phyloP scores from a whole-genome alignment of 2,797 vertebrate genomes.

The Scolopax bukidnonensis region DNA sequence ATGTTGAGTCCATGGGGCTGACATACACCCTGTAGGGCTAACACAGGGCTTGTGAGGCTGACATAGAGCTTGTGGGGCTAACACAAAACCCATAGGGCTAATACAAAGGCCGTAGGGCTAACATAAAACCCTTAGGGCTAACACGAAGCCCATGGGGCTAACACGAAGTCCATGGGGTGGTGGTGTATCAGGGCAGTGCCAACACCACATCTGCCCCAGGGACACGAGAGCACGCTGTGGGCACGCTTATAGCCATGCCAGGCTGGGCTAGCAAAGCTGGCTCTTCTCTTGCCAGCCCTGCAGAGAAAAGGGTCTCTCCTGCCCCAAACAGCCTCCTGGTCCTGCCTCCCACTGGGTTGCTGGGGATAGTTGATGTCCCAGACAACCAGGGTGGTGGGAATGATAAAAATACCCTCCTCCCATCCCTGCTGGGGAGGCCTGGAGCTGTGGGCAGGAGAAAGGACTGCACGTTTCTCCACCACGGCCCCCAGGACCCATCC shows the following conservation, averaged over 20 bases:
- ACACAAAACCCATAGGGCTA: accelerated
- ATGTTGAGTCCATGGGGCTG: background rate
- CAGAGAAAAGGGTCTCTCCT: background rate
- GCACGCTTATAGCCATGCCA: accelerated
- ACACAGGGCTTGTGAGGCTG: accelerated
- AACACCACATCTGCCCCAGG: background rate
- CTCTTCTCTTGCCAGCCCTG: background rate
- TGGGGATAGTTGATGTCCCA: background rate
- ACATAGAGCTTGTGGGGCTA: accelerated
- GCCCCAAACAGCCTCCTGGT: background rate
- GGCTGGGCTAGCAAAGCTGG: background rate
- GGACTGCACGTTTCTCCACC: accelerated
- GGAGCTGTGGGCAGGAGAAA: background rate
- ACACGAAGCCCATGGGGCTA: background rate
- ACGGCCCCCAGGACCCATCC: background rate
- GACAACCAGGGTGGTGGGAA: background rate
- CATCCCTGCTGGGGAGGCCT: background rate
- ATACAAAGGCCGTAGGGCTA: background rate
- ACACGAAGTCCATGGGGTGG: accelerated
- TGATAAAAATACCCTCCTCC: background rate
- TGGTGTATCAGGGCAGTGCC: background rate
- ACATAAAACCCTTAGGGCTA: accelerated
- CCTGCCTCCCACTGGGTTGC: background rate
- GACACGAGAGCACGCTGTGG: accelerated
- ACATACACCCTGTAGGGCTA: background rate